These are phyloP conservation scores for Pseudolaguvia tuberculata DNA, from an alignment of 2,113 vertebrate genomes.

Conservation along the genomic window DNA sequence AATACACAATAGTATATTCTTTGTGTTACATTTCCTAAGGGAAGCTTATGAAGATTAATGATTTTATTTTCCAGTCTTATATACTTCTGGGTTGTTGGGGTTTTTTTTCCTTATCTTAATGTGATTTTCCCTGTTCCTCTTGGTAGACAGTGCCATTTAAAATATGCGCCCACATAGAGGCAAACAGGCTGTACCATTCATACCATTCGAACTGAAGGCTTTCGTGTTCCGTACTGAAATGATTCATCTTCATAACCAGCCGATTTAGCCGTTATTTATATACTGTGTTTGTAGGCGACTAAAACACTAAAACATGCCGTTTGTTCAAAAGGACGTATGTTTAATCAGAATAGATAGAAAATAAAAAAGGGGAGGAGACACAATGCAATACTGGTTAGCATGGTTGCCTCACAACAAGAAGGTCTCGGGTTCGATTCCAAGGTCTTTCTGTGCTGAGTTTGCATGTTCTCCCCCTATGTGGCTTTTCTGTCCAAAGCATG, in stretches of 20 bases:
- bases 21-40: conserved; percentile 54
- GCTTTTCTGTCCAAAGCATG: no score
- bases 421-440: no score
- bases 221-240: conserved; percentile 34
- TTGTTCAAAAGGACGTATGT: conserved; percentile 19
- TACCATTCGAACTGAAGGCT: conserved; percentile 33
- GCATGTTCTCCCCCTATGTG: no score
- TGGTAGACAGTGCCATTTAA: conserved; percentile 53
- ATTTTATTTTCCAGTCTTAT: conserved; percentile 51
- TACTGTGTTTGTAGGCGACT: conserved; percentile 27
- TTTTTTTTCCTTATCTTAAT: conserved; percentile 43
- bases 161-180: conserved; percentile 47
- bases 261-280: conserved; percentile 45
- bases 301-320: neutral
- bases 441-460: no score
- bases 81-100: conserved; percentile 28
- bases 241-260: conserved; percentile 44
- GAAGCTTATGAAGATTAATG: conserved; percentile 55
- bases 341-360: conserved; percentile 25
- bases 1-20: conserved; percentile 42
- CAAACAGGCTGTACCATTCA: conserved; percentile 23
- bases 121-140: conserved; percentile 51
- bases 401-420: no score
- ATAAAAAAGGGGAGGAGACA: no score
- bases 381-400: no score